These are phyloP conservation scores for Girardia tigrina DNA, from an alignment of 2,888 invertebrate species.

Conservation along the genomic window DNA sequence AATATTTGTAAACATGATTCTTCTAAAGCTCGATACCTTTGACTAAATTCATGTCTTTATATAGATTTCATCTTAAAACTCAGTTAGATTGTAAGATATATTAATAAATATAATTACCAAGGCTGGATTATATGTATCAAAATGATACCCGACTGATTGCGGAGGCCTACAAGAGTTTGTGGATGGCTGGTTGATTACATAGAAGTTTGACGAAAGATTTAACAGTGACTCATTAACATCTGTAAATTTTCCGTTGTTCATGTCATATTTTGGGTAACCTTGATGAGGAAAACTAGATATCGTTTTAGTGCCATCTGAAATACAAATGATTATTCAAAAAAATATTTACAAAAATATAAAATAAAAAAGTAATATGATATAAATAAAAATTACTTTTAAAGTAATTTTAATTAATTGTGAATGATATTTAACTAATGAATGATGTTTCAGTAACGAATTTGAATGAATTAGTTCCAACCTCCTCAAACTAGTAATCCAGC, in stretches of 20 bases:
- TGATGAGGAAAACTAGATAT: background rate
- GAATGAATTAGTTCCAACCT: no score
- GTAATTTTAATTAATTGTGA: no score
- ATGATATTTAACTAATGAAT: no score
- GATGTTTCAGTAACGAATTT: no score
- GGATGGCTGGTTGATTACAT: background rate
- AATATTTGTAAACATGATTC: no score
- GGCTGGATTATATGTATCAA: background rate
- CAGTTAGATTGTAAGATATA: no score
- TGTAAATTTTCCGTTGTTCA: background rate
- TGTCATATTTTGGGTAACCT: constrained; percentile 4
- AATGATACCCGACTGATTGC: background rate
- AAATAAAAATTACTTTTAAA: no score
- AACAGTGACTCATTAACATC: constrained; percentile 9
- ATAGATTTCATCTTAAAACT: no score
- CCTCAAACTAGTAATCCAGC: no score
- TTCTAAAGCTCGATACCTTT: no score
- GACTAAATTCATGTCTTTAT: no score
- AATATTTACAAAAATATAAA: background rate
- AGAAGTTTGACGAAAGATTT: background rate
- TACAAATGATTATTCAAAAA: background rate
- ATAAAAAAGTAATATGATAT: no score
- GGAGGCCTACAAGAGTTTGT: background rate
- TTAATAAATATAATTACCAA: background rate
- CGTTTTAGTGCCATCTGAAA: background rate